Conservation (phyloP, 2,888 invertebrate species). For the Onthophagus sagittarius region DNA sequence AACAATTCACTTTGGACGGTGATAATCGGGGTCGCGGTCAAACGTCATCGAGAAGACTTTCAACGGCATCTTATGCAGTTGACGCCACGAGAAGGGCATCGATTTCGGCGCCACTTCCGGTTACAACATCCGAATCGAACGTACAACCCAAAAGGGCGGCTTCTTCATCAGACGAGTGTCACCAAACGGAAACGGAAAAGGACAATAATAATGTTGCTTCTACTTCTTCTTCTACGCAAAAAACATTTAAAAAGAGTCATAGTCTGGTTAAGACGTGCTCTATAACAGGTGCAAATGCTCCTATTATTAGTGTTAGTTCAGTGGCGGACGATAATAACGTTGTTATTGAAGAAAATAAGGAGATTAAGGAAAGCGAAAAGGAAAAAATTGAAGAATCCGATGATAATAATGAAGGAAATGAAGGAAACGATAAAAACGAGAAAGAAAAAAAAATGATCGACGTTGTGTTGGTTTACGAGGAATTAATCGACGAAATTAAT, state of each 20-base stretch:
- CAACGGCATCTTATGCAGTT: constrained; percentile 38
- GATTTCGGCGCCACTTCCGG: constrained; percentile 42
- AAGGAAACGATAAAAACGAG: background rate
- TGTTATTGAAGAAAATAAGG: constrained; percentile 29
- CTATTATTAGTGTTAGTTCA: constrained; percentile 71
- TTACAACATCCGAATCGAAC: constrained; percentile 9
- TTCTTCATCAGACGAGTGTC: constrained; percentile 51
- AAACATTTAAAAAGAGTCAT: constrained; percentile 45
- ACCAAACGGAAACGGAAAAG: constrained; percentile 35
- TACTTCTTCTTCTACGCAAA: constrained; percentile 24
- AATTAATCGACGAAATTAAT: constrained; percentile 21
- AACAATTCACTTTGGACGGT: constrained; percentile 66
- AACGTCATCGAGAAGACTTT: constrained; percentile 39
- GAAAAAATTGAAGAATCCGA: constrained; percentile 17
- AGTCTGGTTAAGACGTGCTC: constrained; percentile 48
- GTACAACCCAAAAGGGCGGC: constrained; percentile 34
- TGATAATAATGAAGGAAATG: background rate
- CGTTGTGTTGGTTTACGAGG: constrained; percentile 31
- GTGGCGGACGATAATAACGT: constrained; percentile 56
- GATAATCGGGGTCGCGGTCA: constrained; percentile 40
- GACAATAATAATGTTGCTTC: constrained; percentile 43
- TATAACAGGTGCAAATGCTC: constrained; percentile 47
- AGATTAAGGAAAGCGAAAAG: constrained; percentile 14
- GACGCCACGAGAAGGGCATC: constrained; percentile 46
- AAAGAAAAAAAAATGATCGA: constrained; percentile 41